These are phyloP conservation scores for Dryas iulia DNA, from an alignment of 1,140 invertebrate species.

Conservation along the genomic window DNA sequence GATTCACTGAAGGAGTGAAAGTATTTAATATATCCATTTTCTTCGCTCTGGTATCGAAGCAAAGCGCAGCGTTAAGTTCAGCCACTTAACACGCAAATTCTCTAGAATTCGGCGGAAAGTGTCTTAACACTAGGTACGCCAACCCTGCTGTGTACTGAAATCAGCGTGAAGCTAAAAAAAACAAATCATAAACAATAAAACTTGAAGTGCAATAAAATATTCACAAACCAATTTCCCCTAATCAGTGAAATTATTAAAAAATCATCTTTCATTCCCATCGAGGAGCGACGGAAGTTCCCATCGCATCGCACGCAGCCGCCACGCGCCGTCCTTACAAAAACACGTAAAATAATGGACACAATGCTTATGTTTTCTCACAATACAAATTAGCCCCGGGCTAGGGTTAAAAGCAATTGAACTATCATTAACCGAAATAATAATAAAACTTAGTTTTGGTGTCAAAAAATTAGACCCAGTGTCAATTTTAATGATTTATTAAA, in stretches of 20 bases:
- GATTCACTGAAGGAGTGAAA: too few species aligned
- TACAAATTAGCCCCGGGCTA: constrained; percentile 65
- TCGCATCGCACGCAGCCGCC: constrained; percentile 52
- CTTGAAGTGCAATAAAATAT: not conserved
- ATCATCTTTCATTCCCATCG: constrained; percentile 56
- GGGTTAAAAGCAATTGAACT: constrained; percentile 74
- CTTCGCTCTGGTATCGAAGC: too few species aligned
- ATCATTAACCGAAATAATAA: constrained; percentile 30
- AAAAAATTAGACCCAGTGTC: constrained; percentile 27
- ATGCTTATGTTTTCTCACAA: constrained; percentile 51
- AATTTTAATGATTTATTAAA: constrained; percentile 43
- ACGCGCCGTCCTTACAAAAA: constrained; percentile 64
- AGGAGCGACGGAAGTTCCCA: constrained; percentile 64
- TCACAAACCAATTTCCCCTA: not conserved
- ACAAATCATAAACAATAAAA: not conserved
- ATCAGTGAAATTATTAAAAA: constrained; percentile 18
- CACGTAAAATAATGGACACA: constrained; percentile 46
- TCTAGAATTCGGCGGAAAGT: too few species aligned
- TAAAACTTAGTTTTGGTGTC: constrained; percentile 4
- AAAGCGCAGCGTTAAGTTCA: too few species aligned
- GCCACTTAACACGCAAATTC: too few species aligned
- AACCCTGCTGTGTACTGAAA: too few species aligned
- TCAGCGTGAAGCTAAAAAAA: too few species aligned
- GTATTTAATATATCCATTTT: too few species aligned
- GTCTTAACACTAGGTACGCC: too few species aligned